phyloP scores from a whole-genome alignment of 2,888 invertebrate genomes.

The Diploptera punctata region DNA sequence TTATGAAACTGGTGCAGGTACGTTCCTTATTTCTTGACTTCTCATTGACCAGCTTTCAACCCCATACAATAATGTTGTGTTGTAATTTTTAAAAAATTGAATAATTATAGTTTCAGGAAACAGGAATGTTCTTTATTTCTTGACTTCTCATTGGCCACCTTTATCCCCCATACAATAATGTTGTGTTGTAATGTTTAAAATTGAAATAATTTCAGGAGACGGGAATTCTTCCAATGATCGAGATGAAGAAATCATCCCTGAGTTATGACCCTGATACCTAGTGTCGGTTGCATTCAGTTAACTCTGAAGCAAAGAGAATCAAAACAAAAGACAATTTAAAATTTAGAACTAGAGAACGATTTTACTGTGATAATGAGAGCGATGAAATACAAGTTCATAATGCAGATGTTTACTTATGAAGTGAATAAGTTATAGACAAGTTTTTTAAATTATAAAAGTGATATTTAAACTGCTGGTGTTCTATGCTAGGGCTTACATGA shows the following conservation, averaged over 20 bases:
- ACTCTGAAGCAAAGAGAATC: neutral
- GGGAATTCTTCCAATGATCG: slow-evolving; percentile 69
- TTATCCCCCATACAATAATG: no score
- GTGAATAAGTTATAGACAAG: neutral
- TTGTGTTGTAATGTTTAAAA: no score
- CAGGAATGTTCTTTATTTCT: no score
- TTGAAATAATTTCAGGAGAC: slow-evolving; percentile 68
- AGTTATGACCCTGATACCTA: slow-evolving; percentile 65
- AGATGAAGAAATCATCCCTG: slow-evolving; percentile 67
- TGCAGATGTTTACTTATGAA: neutral
- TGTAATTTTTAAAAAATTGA: no score
- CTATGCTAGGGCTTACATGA: neutral
- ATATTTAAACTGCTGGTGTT: neutral
- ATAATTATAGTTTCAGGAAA: no score
- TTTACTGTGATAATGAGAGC: slow-evolving; percentile 21
- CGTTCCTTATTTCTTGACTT: no score
- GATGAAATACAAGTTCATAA: neutral
- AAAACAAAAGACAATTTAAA: neutral
- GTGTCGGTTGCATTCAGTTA: slow-evolving; percentile 40
- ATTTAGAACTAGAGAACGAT: neutral
- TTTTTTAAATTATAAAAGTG: slow-evolving; percentile 1
- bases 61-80: no score
- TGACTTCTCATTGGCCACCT: no score
- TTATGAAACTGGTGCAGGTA: no score
- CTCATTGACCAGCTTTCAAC: no score